Evolutionary conservation across 2,888 invertebrate genomes (phyloP).

Genomic region (Lampropteryx suffumata): DNA sequence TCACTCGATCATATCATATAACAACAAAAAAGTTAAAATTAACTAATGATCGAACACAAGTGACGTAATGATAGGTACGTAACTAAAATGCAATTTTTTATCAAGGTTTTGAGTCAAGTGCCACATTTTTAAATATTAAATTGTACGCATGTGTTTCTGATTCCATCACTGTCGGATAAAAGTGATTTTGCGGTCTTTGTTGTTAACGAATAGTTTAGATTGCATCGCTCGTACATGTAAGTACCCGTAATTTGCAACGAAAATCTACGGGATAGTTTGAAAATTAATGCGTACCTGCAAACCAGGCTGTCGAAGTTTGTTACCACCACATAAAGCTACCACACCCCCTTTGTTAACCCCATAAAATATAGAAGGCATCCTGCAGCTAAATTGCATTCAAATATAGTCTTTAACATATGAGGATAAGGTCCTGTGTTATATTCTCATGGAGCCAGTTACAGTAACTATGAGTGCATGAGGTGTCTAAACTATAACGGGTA

Average conservation of each 20-base stretch:
- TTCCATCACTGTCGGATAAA: conserved; percentile 11
- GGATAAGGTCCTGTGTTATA: background rate
- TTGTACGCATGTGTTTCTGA: conserved; percentile 1
- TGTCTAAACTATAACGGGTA: background rate
- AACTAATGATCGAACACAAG: no score
- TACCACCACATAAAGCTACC: background rate
- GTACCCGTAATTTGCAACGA: no score
- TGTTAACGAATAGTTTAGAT: conserved; percentile 7
- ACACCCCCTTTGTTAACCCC: background rate
- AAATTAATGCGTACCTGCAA: no score
- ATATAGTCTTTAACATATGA: background rate
- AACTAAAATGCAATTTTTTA: no score
- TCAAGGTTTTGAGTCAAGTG: no score
- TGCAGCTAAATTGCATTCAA: background rate
- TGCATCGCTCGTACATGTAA: background rate
- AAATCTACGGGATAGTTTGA: no score
- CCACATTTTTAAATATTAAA: no score
- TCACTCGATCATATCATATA: no score
- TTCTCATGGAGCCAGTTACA: background rate
- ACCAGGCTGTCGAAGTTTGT: no score
- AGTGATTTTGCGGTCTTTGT: conserved; percentile 11
- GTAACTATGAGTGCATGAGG: background rate
- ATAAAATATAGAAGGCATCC: conserved; percentile 1
- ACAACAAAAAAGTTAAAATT: no score
- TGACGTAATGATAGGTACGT: no score